These are phyloP conservation scores for Eriocheir sinensis DNA, from an alignment of 1,140 invertebrate species.

Conservation along the genomic window DNA sequence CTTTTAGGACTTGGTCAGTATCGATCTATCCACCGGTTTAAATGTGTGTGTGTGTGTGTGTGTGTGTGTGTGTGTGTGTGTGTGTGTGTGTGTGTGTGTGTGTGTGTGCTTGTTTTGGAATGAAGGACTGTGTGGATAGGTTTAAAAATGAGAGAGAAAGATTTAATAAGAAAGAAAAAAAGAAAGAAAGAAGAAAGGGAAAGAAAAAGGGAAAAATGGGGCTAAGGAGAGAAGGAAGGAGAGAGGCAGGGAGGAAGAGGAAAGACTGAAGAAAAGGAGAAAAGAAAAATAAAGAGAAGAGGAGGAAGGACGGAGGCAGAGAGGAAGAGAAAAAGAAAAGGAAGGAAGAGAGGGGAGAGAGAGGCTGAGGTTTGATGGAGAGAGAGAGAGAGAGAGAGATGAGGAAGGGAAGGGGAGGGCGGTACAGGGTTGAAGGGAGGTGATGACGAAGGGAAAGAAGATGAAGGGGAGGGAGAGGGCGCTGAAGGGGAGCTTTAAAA, in stretches of 20 bases:
- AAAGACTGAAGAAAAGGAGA: too few relatives aligned
- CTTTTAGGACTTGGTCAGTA: background rate
- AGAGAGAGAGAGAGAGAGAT: background rate
- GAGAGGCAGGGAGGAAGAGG: background rate
- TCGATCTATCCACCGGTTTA: background rate
- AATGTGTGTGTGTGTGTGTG: conserved; percentile 6
- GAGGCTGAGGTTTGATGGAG: background rate
- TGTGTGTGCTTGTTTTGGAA: background rate
- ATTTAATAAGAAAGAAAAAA: too few relatives aligned
- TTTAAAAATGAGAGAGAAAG: too few relatives aligned
- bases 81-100: conserved; percentile 3
- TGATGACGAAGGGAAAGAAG: background rate
- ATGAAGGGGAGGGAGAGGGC: too few relatives aligned
- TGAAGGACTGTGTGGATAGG: background rate
- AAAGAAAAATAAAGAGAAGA: background rate
- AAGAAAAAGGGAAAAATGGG: background rate
- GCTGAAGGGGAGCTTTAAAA: conserved; percentile 9
- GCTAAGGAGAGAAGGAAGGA: background rate
- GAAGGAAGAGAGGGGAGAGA: background rate
- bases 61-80: conserved; percentile 14
- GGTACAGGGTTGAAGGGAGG: background rate
- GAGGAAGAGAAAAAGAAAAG: too few relatives aligned
- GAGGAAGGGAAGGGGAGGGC: conserved; percentile 17
- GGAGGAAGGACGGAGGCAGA: background rate
- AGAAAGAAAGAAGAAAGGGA: too few relatives aligned